phyloP scores from a whole-genome alignment of 2,797 vertebrate species.

The Amniataba percoides region DNA sequence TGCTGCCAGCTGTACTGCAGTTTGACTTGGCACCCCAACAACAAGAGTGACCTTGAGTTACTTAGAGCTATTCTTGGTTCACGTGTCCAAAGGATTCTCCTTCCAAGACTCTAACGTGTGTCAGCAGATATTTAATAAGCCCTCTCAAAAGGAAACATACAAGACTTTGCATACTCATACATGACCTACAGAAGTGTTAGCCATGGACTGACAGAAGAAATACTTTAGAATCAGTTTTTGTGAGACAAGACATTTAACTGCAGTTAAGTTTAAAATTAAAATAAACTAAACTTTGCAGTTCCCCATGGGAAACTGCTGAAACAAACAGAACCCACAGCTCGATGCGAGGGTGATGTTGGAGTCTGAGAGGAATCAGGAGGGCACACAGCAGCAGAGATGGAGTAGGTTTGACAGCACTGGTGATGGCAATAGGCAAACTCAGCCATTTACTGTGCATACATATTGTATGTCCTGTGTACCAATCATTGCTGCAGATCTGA shows the following conservation, averaged over 20 bases:
- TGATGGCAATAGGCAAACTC: neutral
- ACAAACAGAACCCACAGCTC: conserved; percentile 4
- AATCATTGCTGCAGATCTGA: neutral
- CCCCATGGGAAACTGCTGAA: neutral
- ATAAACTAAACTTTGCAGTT: conserved; percentile 1
- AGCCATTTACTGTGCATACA: conserved; percentile 7
- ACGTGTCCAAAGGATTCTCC: neutral
- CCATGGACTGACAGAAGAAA: neutral
- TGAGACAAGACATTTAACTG: neutral
- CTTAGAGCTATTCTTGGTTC: conserved; percentile 15
- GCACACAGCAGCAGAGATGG: neutral
- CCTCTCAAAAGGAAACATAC: neutral
- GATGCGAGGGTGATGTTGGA: neutral
- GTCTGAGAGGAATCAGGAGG: neutral
- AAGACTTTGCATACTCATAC: neutral
- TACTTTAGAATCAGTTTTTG: neutral
- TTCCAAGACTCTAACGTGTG: conserved; percentile 6
- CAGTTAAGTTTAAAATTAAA: neutral
- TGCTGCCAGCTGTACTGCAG: conserved; percentile 6
- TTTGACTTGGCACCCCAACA: conserved; percentile 15
- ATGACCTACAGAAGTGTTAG: neutral
- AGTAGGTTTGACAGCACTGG: neutral
- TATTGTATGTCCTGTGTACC: neutral
- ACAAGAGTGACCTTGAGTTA: conserved; percentile 20
- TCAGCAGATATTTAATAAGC: conserved; percentile 10